phyloP scores from a whole-genome alignment of 2,113 vertebrate genomes.

The Sus scrofa region T2T-Sscrofa CM000813.6:29657501-29658000 shows the following conservation, averaged over 20 bases:
- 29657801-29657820: background rate
- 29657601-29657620: too few species aligned
- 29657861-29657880: background rate
- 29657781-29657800: background rate
- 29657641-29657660: background rate
- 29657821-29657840: background rate
- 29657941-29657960: background rate
- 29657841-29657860: background rate
- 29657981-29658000: background rate
- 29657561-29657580: too few species aligned
- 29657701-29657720: background rate
- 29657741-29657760: background rate
- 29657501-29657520: too few species aligned
- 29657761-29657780: background rate
- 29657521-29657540: too few species aligned
- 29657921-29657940: background rate
- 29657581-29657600: too few species aligned
- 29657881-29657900: background rate
- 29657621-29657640: background rate
- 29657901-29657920: background rate
- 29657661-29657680: background rate
- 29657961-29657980: background rate
- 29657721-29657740: background rate
- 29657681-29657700: background rate
- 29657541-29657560: too few species aligned